A percentile compares a stretch with the other conserved stretches of the same genome.
Evolutionary conservation across 2,797 vertebrate genomes (phyloP).

Genomic region (Eutrigla gurnardus): DNA sequence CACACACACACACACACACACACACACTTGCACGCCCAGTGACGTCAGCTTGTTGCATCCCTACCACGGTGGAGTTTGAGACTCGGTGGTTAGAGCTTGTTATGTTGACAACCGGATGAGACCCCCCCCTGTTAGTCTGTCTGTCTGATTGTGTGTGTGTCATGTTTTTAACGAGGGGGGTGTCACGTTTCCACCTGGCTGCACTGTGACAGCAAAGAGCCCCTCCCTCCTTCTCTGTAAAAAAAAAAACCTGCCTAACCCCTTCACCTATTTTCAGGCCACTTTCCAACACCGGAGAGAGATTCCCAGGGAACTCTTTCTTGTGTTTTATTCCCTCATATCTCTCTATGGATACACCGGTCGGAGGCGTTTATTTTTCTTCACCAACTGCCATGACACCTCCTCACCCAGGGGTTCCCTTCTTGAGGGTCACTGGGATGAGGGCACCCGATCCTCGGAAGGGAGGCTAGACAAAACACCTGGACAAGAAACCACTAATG

Average conservation of each 20-base stretch:
- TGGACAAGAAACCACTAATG: background rate
- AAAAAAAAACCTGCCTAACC: slow-evolving; percentile 17
- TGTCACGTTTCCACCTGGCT: slow-evolving; percentile 56
- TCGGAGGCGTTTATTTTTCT: slow-evolving; percentile 24
- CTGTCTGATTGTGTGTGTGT: slow-evolving; percentile 30
- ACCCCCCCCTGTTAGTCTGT: slow-evolving; percentile 41
- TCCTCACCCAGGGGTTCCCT: slow-evolving; percentile 20
- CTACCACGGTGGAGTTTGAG: slow-evolving; percentile 15
- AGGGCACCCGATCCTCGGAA: slow-evolving; percentile 56
- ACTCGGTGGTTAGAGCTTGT: background rate
- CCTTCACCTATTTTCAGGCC: slow-evolving; percentile 31
- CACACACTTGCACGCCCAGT: background rate
- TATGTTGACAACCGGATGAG: slow-evolving; percentile 16
- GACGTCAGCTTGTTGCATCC: slow-evolving; percentile 21
- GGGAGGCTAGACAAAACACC: slow-evolving; percentile 24
- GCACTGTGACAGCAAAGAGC: slow-evolving; percentile 39
- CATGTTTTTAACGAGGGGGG: slow-evolving; percentile 46
- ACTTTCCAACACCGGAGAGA: slow-evolving; percentile 16
- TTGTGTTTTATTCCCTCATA: background rate
- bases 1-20: background rate
- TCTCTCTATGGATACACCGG: slow-evolving; percentile 5
- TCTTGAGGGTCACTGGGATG: slow-evolving; percentile 32
- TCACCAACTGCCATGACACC: slow-evolving; percentile 20
- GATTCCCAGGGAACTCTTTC: background rate
- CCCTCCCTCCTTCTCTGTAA: slow-evolving; percentile 29